A percentile compares a stretch with the other conserved stretches of the same genome.
Evolutionary conservation across 2,797 vertebrate genomes (phyloP).

Genomic region (Kryptopterus vitreolus): DNA sequence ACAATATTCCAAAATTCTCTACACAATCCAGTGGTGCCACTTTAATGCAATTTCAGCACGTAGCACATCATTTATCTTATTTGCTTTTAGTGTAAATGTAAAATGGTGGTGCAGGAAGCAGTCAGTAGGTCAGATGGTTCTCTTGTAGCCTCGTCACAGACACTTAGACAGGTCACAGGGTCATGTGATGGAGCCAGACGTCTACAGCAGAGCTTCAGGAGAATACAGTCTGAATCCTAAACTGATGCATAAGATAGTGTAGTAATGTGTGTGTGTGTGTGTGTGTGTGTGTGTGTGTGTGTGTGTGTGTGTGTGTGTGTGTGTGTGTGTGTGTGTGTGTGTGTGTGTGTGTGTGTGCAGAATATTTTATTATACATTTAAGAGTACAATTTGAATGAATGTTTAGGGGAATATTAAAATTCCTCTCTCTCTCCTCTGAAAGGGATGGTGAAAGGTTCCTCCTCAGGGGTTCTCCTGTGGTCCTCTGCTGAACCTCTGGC

Average conservation of each 20-base stretch:
- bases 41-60: conserved; percentile 30
- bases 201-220: conserved; percentile 22
- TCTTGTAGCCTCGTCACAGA: conserved; percentile 1
- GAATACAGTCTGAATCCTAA: no score
- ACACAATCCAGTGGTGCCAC: not conserved
- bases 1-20: not conserved
- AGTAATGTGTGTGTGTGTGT: not conserved
- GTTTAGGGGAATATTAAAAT: not conserved
- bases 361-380: not conserved
- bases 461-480: not conserved
- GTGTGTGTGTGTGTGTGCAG: not conserved
- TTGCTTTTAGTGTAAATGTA: not conserved
- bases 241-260: not conserved
- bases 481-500: not conserved
- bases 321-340: not conserved
- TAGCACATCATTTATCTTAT: not conserved
- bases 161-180: conserved; percentile 47
- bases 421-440: not conserved
- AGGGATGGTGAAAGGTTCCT: not conserved
- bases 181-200: conserved; percentile 11
- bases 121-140: not conserved
- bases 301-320: not conserved
- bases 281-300: not conserved
- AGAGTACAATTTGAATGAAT: not conserved
- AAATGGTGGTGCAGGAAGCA: not conserved